Conservation (phyloP, 2,113 vertebrate genomes). For the Poeciliopsis prolifica region DNA sequence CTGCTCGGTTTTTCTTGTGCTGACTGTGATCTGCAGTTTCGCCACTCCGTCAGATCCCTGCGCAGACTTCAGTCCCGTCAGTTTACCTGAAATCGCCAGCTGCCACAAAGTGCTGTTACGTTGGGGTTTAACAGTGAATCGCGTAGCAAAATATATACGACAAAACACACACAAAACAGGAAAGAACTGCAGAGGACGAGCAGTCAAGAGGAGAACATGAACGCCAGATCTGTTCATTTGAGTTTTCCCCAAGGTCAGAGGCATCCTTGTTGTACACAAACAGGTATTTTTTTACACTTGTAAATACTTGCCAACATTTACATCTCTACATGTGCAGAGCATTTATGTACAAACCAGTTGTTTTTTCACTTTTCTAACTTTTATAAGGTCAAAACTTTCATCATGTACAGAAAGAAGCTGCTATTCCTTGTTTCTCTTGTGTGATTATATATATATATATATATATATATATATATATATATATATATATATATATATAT, state of each 20-base stretch:
- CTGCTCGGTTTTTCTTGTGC: conserved; percentile 4
- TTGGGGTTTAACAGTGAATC: conserved; percentile 40
- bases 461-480: too few species aligned
- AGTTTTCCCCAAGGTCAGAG: conserved; percentile 50
- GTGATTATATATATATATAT: conserved; percentile 68
- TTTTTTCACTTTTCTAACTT: conserved; percentile 97
- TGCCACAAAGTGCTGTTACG: conserved; percentile 60
- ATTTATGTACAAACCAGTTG: conserved; percentile 88
- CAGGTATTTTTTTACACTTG: conserved; percentile 76
- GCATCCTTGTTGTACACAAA: conserved; percentile 69
- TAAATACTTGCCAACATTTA: conserved; percentile 79
- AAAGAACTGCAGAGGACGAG: conserved; percentile 31
- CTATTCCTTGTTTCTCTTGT: conserved; percentile 96
- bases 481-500: too few species aligned
- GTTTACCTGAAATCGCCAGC: conserved; percentile 51
- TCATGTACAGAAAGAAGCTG: conserved; percentile 98
- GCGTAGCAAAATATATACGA: conserved; percentile 16
- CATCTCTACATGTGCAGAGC: conserved; percentile 80
- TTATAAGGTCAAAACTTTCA: conserved; percentile 94
- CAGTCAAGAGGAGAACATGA: conserved; percentile 27
- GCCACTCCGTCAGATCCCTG: conserved; percentile 10
- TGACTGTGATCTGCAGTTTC: conserved; percentile 1
- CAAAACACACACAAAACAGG: conserved; percentile 11
- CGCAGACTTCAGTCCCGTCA: conserved; percentile 4
- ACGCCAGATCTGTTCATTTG: conserved; percentile 28